Base-by-base conservation (phyloP, 2,113 vertebrate genomes). In the Melanotaenia duboulayi region DNA sequence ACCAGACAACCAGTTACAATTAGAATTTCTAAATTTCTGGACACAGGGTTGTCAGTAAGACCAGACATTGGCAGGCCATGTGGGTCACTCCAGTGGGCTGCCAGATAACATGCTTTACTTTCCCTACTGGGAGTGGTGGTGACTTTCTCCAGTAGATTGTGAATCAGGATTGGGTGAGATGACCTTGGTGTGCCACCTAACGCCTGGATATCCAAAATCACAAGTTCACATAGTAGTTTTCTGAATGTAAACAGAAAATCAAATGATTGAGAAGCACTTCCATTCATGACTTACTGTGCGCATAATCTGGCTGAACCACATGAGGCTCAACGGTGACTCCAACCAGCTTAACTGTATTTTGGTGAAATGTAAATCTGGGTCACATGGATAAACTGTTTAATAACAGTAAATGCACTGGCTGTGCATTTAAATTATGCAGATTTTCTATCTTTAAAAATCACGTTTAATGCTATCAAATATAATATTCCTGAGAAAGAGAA, bases 71-170 rank as follows among this genome's bases (percentile, higher is more conserved):
- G 12, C 52, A 11, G 19, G 39, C 10, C 19, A 13, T 55, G 12
- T 7, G 28, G 56, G 11, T 51, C 32, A 59, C 28, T 13, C 16
- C 3, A 37, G 32, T 3, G 0, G 37, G 64, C 54, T 55, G 50
- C 44, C 7, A 16, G 44, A n/a, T 48, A 59, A 50, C 68, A 69
- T 78, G 82, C 87, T 81, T 75, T 25, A 83, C 85, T 84, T 32
- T 75, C 83, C 75, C 77, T 50, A 35, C 63, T 69, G 67, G 24
- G 69, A 25, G 9, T 22, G 37, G 49, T 57, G 83, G 42, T 50
- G 71, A 20, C 77, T 71, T 69, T 81, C 42, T 51, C 16, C 0
- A 48, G 11, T 49, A 49, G 22, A 35, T 13, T 65, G 66, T 57
- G 55, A 24, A 42, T 72, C 35, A 66, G 1, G 23, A 77, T 65